Conservation (phyloP, 92 coral and sea anemone species). For the Meandrina meandrites region DNA sequence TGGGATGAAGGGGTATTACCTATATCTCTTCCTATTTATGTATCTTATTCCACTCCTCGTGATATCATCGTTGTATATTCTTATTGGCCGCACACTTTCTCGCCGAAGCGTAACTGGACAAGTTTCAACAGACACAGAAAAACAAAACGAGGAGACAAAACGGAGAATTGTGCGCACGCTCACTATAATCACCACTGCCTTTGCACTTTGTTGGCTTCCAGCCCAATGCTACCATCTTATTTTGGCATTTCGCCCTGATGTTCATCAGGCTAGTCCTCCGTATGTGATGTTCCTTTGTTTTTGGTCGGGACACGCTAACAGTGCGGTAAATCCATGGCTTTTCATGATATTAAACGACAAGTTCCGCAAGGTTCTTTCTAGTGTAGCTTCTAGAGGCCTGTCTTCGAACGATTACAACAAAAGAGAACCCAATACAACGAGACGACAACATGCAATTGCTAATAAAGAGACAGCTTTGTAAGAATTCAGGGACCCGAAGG, state of each 20-base stretch:
- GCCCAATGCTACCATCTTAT: conserved; percentile 65
- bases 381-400: background rate
- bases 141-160: conserved; percentile 58
- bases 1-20: background rate
- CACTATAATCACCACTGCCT: conserved; percentile 59
- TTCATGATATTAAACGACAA: conserved; percentile 63
- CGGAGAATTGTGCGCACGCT: conserved; percentile 70
- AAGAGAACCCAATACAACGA: background rate
- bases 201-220: conserved; percentile 81
- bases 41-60: conserved; percentile 62
- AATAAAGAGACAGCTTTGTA: background rate
- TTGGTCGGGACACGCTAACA: conserved; percentile 78
- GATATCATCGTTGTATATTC: conserved; percentile 50
- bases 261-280: conserved; percentile 32
- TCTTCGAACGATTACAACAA: background rate
- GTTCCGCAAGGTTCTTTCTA: conserved; percentile 34
- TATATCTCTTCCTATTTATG: conserved; percentile 42
- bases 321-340: conserved; percentile 78
- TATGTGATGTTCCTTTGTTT: conserved; percentile 40
- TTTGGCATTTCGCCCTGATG: conserved; percentile 37
- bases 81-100: conserved; percentile 67
- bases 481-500: background rate
- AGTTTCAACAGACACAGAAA: conserved; percentile 23
- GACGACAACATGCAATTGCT: background rate
- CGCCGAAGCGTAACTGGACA: conserved; percentile 71